Conservation (phyloP, 2,888 invertebrate species). For the Meta bourneti region DNA sequence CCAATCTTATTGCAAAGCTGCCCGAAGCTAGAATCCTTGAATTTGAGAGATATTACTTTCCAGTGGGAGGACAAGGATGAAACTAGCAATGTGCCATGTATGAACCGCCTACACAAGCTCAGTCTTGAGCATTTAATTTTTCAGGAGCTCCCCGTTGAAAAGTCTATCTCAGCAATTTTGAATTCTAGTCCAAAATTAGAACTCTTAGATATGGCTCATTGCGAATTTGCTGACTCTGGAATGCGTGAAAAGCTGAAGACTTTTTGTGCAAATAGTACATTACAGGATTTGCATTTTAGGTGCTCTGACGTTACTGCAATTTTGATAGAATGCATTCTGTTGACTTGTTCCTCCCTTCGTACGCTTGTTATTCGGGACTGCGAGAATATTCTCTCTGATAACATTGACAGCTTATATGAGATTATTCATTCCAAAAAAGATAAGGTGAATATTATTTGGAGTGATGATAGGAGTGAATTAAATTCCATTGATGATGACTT, state of each 20-base stretch:
- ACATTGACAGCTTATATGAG: neutral
- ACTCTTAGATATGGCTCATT: neutral
- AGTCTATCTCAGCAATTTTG: neutral
- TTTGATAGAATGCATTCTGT: neutral
- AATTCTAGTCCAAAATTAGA: conserved; percentile 1
- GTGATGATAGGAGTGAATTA: conserved; percentile 14
- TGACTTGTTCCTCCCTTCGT: neutral
- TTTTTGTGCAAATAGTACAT: neutral
- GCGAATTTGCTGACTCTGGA: neutral
- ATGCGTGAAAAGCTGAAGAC: neutral
- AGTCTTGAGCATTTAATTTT: neutral
- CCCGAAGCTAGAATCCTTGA: neutral
- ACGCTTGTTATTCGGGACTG: neutral
- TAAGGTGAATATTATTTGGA: neutral
- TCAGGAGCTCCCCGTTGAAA: neutral
- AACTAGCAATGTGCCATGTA: neutral
- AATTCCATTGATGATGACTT: neutral
- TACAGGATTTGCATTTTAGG: neutral
- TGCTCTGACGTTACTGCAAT: neutral
- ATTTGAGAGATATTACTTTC: neutral
- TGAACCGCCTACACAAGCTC: neutral
- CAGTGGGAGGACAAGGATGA: neutral
- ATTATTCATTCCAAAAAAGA: neutral
- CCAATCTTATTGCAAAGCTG: neutral
- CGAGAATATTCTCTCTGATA: neutral